A percentile compares a stretch with the other conserved stretches of the same genome.
phyloP scores from a whole-genome alignment of 2,113 vertebrate species.

The Pollachius pollachius region DNA sequence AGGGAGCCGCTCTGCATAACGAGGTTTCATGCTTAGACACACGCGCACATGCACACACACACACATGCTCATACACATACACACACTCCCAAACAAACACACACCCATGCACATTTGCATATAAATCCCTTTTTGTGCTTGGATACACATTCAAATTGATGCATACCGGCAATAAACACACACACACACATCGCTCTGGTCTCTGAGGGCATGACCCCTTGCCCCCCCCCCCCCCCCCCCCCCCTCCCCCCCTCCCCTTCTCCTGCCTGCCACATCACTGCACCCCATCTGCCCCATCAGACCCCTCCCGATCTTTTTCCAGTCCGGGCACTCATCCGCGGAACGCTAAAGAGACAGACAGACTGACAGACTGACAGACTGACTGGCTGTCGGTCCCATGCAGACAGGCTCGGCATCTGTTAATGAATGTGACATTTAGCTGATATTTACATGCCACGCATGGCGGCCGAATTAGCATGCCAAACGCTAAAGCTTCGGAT shows the following conservation, averaged over 20 bases:
- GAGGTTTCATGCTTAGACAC: not conserved
- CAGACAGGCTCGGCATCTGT: slow-evolving; percentile 45
- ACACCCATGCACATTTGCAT: slow-evolving; percentile 15
- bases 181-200: slow-evolving; percentile 17
- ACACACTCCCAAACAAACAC: not conserved
- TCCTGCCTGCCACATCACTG: no score
- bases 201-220: slow-evolving; percentile 36
- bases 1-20: slow-evolving; percentile 26
- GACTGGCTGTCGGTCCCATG: slow-evolving; percentile 25
- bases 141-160: not conserved
- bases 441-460: slow-evolving; percentile 75
- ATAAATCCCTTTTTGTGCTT: slow-evolving; percentile 9
- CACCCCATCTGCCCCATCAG: not conserved
- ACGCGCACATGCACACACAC: not conserved
- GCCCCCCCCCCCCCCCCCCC: slow-evolving; percentile 4
- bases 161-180: not conserved
- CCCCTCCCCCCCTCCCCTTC: not conserved
- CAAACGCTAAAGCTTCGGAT: slow-evolving; percentile 58
- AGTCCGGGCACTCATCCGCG: slow-evolving; percentile 28
- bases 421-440: slow-evolving; percentile 80
- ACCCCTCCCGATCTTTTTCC: no score
- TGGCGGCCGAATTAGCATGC: slow-evolving; percentile 59
- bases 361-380: no score
- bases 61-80: slow-evolving; percentile 3
- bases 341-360: slow-evolving; percentile 12